Percentiles rank a stretch among this genome's conserved stretches.
These are phyloP conservation scores for Drosophila melanosoma DNA, from an alignment of 2,888 invertebrate species.

Conservation along the genomic window DNA sequence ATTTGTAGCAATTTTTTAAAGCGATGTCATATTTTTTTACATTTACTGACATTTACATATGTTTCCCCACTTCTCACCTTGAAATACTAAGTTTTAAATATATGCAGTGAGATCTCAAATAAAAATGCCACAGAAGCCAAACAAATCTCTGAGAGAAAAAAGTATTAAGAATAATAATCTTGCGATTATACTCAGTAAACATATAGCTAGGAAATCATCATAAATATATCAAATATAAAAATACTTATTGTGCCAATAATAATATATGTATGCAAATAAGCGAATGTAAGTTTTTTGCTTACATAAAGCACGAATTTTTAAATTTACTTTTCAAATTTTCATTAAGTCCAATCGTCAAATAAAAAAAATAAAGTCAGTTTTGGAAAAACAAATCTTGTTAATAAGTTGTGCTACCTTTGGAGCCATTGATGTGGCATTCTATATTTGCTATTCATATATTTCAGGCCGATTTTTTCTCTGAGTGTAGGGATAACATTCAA, in stretches of 20 bases:
- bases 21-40: not conserved
- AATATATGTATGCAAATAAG: not conserved
- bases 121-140: not conserved
- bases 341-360: not conserved
- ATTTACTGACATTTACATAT: not conserved
- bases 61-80: not conserved
- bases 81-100: not conserved
- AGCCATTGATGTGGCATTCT: too few relatives aligned
- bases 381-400: not conserved
- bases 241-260: not conserved
- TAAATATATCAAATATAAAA: not conserved
- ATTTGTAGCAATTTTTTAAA: not conserved
- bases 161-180: constrained; percentile 2
- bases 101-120: not conserved
- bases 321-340: not conserved
- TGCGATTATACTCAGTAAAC: not conserved
- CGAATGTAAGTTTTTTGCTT: not conserved
- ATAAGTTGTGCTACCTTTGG: not conserved
- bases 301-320: not conserved
- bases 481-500: constrained; percentile 12
- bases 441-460: not conserved
- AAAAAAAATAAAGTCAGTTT: not conserved
- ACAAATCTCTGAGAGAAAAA: not conserved
- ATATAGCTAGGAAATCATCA: accelerated
- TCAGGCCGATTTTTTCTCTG: not conserved